phyloP scores from a whole-genome alignment of 2,888 invertebrate genomes.

The Acholoe squamosa region DNA sequence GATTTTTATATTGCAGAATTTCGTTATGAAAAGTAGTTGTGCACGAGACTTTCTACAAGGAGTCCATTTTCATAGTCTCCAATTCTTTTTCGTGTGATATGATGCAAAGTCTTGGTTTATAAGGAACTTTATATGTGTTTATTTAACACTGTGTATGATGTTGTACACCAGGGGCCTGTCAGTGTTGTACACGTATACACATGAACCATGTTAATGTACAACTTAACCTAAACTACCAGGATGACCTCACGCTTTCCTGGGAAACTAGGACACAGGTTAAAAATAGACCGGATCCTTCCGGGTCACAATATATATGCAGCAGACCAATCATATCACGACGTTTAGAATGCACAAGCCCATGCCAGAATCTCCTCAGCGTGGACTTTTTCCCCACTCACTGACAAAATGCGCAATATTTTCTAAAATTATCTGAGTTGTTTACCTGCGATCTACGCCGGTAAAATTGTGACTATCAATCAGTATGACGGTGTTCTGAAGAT shows the following conservation, averaged over 20 bases:
- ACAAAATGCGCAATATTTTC: slow-evolving; percentile 17
- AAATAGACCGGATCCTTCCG: slow-evolving; percentile 59
- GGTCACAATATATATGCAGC: slow-evolving; percentile 19
- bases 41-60: too few relatives aligned
- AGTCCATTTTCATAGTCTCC: too few relatives aligned
- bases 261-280: slow-evolving; percentile 34
- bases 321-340: slow-evolving; percentile 26
- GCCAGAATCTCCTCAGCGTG: neutral
- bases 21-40: too few relatives aligned
- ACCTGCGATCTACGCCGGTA: neutral
- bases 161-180: neutral
- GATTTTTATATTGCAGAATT: too few relatives aligned
- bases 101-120: too few relatives aligned
- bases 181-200: neutral
- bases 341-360: neutral
- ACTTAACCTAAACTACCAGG: neutral
- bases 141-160: neutral
- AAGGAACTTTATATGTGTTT: neutral
- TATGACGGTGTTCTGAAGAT: too few relatives aligned
- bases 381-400: neutral
- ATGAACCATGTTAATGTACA: neutral
- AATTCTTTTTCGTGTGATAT: too few relatives aligned
- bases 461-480: neutral
- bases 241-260: slow-evolving; percentile 51
- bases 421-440: neutral